phyloP scores from a whole-genome alignment of 1,140 invertebrate species.

The Cyclargus thomasi region DNA sequence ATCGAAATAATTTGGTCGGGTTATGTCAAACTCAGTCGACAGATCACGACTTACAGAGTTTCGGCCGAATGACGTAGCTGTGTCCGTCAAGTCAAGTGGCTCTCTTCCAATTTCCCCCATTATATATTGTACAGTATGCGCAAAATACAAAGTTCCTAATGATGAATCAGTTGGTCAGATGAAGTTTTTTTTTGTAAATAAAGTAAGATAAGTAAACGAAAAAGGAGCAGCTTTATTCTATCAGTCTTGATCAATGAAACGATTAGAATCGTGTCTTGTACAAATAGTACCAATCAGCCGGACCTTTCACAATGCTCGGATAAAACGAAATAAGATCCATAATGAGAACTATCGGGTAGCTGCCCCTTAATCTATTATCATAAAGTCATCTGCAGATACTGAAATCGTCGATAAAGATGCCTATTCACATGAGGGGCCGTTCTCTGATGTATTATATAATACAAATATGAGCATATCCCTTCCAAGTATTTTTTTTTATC shows the following conservation, averaged over 20 bases:
- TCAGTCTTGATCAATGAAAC: neutral
- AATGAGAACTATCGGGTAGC: conserved; percentile 59
- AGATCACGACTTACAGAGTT: too few species aligned
- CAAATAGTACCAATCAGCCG: conserved; percentile 61
- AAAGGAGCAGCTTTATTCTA: neutral
- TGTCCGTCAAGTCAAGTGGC: too few species aligned
- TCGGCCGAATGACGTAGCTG: too few species aligned
- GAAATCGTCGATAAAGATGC: conserved; percentile 34
- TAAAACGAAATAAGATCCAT: conserved; percentile 62
- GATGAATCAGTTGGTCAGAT: too few species aligned
- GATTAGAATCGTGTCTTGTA: conserved; percentile 46
- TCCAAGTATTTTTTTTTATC: too few species aligned
- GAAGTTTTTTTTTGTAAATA: neutral
- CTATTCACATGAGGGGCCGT: conserved; percentile 16
- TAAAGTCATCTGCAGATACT: conserved; percentile 50
- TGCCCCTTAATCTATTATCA: conserved; percentile 55
- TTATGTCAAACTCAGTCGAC: too few species aligned
- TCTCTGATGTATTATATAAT: conserved; percentile 6
- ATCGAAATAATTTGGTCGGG: too few species aligned
- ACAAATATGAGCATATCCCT: neutral
- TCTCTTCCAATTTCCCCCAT: too few species aligned
- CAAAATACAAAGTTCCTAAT: too few species aligned
- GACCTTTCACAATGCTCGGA: conserved; percentile 46
- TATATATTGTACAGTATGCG: too few species aligned
- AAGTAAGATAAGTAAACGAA: neutral